Conservation (phyloP, 2,888 invertebrate genomes). For the Habroteleia sp. region DNA sequence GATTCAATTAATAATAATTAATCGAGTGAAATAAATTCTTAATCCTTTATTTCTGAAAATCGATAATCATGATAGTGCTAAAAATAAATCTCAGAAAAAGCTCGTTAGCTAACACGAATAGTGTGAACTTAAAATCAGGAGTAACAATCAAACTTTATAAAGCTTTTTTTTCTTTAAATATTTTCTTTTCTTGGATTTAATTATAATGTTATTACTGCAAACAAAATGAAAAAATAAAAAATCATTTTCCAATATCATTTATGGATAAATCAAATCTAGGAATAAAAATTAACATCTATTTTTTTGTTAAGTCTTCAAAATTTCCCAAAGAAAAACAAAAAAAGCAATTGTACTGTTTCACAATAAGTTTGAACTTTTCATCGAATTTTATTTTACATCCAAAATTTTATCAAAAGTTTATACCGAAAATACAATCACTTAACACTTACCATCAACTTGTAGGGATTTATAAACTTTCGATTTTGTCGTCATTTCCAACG, state of each 20-base stretch:
- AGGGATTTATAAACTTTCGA: conserved; percentile 50
- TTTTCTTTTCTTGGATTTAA: too few relatives aligned
- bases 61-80: conserved; percentile 47
- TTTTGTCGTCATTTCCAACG: conserved; percentile 48
- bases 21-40: background rate
- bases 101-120: conserved; percentile 44
- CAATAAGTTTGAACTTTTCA: too few relatives aligned
- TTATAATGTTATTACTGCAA: conserved; percentile 3
- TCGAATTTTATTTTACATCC: conserved; percentile 7
- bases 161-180: conserved; percentile 20
- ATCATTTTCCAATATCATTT: too few relatives aligned
- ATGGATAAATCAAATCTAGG: too few relatives aligned
- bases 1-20: too few relatives aligned
- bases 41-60: conserved; percentile 23
- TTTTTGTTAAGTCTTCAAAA: too few relatives aligned
- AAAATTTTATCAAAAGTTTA: conserved; percentile 12
- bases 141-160: conserved; percentile 46
- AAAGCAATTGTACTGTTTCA: too few relatives aligned
- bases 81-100: conserved; percentile 48
- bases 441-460: conserved; percentile 58
- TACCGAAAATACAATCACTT: conserved; percentile 23
- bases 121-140: conserved; percentile 50
- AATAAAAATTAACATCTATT: too few relatives aligned
- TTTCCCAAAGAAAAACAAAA: too few relatives aligned
- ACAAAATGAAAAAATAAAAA: too few relatives aligned